Evolutionary conservation across 1,140 invertebrate species (phyloP).

Genomic region (Sminthurides bifidus): DNA sequence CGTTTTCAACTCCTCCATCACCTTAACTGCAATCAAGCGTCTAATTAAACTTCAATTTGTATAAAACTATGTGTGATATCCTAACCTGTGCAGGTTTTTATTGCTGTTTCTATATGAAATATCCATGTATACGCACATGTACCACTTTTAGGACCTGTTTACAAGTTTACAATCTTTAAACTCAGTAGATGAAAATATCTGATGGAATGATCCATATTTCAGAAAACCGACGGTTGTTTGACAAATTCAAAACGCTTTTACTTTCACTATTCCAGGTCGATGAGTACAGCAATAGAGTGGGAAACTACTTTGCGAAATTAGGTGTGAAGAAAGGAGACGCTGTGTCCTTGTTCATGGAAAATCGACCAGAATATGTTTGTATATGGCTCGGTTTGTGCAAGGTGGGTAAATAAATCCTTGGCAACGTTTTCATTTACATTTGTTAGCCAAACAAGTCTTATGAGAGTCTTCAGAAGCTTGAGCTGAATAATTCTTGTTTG

Average conservation of each 20-base stretch:
- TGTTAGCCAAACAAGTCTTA: background rate
- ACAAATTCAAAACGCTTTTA: slow-evolving; percentile 4
- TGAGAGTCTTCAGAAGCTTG: background rate
- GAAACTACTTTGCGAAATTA: slow-evolving; percentile 43
- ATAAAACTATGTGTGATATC: no score
- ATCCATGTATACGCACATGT: no score
- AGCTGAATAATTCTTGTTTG: no score
- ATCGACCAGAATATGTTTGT: slow-evolving; percentile 49
- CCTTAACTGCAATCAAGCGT: no score
- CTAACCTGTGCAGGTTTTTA: no score
- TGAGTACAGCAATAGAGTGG: slow-evolving; percentile 48
- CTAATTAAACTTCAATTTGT: no score
- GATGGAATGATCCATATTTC: background rate
- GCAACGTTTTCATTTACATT: background rate
- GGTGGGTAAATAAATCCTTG: slow-evolving; percentile 10
- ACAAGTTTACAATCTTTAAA: background rate
- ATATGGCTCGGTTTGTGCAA: slow-evolving; percentile 56
- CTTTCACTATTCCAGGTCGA: slow-evolving; percentile 36
- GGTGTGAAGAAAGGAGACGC: slow-evolving; percentile 51
- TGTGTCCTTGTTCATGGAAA: slow-evolving; percentile 56
- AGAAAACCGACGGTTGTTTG: background rate
- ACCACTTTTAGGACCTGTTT: background rate
- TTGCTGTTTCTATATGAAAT: no score
- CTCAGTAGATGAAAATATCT: background rate
- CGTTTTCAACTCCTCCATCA: no score